phyloP scores from a whole-genome alignment of 2,797 vertebrate genomes.

The Vireo griseus region DNA sequence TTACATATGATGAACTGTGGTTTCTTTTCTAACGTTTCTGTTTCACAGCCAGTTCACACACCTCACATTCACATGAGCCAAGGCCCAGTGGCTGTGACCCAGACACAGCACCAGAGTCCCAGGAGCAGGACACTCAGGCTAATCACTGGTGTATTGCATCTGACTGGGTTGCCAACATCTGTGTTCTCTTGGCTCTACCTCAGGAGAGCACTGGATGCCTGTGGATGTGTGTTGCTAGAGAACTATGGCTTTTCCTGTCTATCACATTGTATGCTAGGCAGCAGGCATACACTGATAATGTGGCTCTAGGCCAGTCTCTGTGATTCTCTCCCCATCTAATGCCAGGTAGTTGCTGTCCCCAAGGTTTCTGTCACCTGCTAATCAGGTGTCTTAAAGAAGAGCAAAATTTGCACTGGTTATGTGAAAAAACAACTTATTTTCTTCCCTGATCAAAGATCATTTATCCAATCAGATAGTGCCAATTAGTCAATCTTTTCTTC shows the following conservation, averaged over 20 bases:
- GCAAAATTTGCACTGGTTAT: not conserved
- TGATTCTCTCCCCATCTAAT: not conserved
- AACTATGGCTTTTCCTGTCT: not conserved
- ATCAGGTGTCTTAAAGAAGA: not conserved
- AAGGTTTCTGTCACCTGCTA: not conserved
- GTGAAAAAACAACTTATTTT: not conserved
- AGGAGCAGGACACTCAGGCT: not conserved
- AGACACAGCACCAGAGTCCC: not conserved
- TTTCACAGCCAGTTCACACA: not conserved
- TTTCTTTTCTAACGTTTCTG: not conserved
- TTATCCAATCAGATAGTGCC: not conserved
- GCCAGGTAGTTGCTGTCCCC: not conserved
- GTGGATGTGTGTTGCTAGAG: not conserved
- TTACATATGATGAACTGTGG: not conserved
- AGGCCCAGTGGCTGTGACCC: not conserved
- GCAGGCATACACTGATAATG: accelerated
- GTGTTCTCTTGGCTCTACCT: not conserved
- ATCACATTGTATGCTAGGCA: not conserved
- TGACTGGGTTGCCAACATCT: not conserved
- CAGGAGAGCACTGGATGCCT: not conserved
- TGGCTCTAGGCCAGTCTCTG: not conserved
- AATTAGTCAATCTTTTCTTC: not conserved
- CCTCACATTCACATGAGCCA: not conserved
- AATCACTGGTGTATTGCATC: not conserved
- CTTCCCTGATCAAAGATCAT: not conserved